phyloP scores from a whole-genome alignment of 2,888 invertebrate species.

The Cybosia mesomella region DNA sequence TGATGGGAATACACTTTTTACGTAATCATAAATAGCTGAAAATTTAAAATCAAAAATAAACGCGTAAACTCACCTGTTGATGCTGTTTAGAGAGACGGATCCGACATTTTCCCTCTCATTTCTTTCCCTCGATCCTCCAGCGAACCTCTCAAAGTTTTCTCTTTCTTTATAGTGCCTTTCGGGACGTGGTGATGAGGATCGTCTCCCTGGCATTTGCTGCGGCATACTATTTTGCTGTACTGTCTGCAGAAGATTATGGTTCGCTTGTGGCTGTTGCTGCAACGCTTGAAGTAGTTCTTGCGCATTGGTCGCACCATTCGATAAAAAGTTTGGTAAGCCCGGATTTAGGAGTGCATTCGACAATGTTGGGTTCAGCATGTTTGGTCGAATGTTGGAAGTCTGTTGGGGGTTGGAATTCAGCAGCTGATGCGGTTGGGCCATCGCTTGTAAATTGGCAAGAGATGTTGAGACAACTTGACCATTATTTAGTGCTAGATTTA shows the following conservation, averaged over 20 bases:
- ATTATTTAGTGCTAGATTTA: conserved; percentile 93
- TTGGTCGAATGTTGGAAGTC: conserved; percentile 76
- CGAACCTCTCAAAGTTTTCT: conserved; percentile 80
- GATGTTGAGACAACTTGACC: conserved; percentile 95
- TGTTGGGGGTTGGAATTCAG: conserved; percentile 88
- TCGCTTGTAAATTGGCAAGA: conserved; percentile 92
- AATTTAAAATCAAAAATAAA: conserved; percentile 13
- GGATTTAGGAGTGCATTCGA: conserved; percentile 91
- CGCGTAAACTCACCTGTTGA: conserved; percentile 86
- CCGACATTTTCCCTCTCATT: conserved; percentile 85
- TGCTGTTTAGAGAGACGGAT: conserved; percentile 88
- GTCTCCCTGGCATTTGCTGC: conserved; percentile 82
- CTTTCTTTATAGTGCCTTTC: conserved; percentile 84
- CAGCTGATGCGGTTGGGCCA: conserved; percentile 91
- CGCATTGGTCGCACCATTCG: conserved; percentile 89
- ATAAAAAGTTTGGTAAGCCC: conserved; percentile 90
- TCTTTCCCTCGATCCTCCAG: conserved; percentile 82
- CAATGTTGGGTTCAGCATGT: conserved; percentile 87
- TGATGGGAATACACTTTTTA: conserved; percentile 12
- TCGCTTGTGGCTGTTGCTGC: conserved; percentile 88
- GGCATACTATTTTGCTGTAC: conserved; percentile 83
- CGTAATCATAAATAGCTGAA: conserved; percentile 10
- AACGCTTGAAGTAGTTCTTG: conserved; percentile 92
- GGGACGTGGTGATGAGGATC: conserved; percentile 80
- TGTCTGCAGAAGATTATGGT: conserved; percentile 82